Evolutionary conservation across 2,888 invertebrate genomes (phyloP).

Genomic region (Synanthedon tipuliformis): DNA sequence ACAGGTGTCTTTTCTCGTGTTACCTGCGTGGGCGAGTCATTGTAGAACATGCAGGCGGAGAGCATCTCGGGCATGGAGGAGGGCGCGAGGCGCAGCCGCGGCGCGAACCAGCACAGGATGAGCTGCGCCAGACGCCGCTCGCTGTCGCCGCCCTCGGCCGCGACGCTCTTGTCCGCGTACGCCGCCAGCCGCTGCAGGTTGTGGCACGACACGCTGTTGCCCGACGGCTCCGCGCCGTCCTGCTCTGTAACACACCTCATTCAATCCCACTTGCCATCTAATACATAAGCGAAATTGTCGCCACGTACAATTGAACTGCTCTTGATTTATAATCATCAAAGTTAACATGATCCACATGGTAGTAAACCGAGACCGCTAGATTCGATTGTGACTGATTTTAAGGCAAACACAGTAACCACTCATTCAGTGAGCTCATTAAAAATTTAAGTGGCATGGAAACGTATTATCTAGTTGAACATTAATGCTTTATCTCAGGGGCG

Average conservation of each 20-base stretch:
- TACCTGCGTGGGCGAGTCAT: conserved; percentile 81
- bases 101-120: conserved; percentile 72
- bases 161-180: conserved; percentile 71
- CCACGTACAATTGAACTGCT: too few relatives aligned
- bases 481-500: background rate
- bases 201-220: conserved; percentile 87
- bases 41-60: conserved; percentile 76
- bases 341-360: too few relatives aligned
- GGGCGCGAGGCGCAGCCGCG: conserved; percentile 73
- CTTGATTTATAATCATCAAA: too few relatives aligned
- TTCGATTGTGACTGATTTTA: too few relatives aligned
- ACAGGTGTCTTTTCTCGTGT: too few relatives aligned
- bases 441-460: too few relatives aligned
- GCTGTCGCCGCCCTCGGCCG: conserved; percentile 40
- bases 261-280: too few relatives aligned
- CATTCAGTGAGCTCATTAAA: too few relatives aligned
- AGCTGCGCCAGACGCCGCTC: conserved; percentile 69
- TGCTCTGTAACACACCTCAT: conserved; percentile 72
- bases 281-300: too few relatives aligned
- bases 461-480: too few relatives aligned
- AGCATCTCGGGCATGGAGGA: conserved; percentile 82
- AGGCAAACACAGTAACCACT: too few relatives aligned
- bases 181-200: conserved; percentile 83
- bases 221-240: conserved; percentile 94
- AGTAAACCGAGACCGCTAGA: too few relatives aligned